Base-by-base conservation (phyloP, 2,113 vertebrate species). In the Anguilla japonica region DNA sequence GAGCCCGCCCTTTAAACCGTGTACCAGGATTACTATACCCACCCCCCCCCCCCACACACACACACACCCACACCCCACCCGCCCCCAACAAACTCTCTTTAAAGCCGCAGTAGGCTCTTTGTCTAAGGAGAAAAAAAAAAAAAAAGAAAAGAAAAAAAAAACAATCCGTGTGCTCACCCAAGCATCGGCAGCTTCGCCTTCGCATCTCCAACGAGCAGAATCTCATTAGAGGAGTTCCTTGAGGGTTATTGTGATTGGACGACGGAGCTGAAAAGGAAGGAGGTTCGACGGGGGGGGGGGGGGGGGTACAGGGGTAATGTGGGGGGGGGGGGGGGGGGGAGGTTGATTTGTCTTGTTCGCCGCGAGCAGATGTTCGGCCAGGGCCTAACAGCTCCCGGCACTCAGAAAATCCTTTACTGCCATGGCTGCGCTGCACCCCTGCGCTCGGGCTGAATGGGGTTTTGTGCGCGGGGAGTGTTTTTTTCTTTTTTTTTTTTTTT, bases 331-430 rank as follows among this genome's bases (percentile, higher is more conserved):
- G 90, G 81, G 87, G 86, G 83, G 82, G 85, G n/a, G n/a, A n/a
- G n/a, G 86, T 41, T 18, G 84, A 34, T 88, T 87, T 88, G 83
- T 81, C 87, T 83, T 78, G 60, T 75, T 88, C 71, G 85, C 56
- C 29, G 83, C 82, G 87, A 87, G 56, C 56, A 90, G 90, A 87
- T 87, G 79, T 83, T 89, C 87, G 82, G 82, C 85, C 79, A 84
- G 60, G 85, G 80, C 80, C 82, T 50, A 91, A 89, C 90, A 90
- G 89, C 88, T 89, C 86, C 86, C 89, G 86, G 57, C 83, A 85
- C 87, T 88, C 83, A 87, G 85, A 86, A 89, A 88, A 89, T 88
- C 79, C 40, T 80, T 80, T 41, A 41, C 39, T 80, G 79, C 79
- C 34, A 16, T 41, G 41, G 41, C 79, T 79, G 13, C 18, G 16